phyloP scores from a whole-genome alignment of 2,797 vertebrate genomes.

The Prionace glauca region DNA sequence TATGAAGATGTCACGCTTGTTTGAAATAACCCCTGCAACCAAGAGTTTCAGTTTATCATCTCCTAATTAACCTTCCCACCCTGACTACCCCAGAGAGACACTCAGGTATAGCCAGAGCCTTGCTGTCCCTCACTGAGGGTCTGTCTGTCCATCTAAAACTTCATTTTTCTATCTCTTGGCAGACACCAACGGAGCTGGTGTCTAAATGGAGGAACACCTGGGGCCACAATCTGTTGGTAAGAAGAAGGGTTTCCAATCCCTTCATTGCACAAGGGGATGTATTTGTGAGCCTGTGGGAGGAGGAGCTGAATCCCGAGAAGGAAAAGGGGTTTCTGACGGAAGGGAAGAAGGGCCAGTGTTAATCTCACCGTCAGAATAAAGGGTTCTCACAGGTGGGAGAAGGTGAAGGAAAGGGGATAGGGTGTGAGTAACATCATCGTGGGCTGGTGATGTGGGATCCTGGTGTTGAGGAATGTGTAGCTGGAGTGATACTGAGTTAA shows the following conservation, averaged over 20 bases:
- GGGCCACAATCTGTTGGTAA: constrained; percentile 85
- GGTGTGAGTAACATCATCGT: too few species aligned
- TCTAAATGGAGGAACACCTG: constrained; percentile 79
- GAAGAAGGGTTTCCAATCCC: constrained; percentile 24
- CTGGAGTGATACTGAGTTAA: background rate
- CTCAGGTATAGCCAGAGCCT: background rate
- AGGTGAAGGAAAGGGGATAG: background rate
- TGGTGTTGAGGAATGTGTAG: background rate
- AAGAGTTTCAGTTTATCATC: background rate
- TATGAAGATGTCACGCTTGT: background rate
- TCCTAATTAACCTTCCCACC: background rate
- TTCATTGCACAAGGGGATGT: too few species aligned
- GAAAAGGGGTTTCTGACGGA: background rate
- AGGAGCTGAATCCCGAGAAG: too few species aligned
- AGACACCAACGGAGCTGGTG: constrained; percentile 81
- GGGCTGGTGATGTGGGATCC: background rate
- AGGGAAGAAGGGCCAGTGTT: background rate
- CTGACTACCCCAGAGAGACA: background rate
- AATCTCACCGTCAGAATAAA: background rate
- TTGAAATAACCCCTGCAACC: background rate
- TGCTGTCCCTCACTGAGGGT: background rate
- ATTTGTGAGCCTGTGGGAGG: background rate
- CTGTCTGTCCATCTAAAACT: too few species aligned
- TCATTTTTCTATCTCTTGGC: constrained; percentile 29
- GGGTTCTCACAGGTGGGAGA: background rate